Evolutionary conservation across 2,797 vertebrate species (phyloP).

Genomic region (Microcaecilia unicolor): DNA sequence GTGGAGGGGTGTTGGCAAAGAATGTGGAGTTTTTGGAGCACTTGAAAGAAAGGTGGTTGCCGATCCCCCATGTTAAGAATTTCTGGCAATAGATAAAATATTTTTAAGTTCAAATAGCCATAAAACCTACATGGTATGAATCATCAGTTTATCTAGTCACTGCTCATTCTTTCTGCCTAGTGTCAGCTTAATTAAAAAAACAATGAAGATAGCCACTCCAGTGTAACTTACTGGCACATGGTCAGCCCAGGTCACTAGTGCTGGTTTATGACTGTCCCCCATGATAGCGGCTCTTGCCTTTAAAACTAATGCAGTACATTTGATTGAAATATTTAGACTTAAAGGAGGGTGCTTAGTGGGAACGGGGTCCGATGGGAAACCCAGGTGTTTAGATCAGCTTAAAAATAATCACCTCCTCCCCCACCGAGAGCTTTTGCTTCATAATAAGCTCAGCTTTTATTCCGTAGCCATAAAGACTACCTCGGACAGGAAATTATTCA

Average conservation of each 20-base stretch:
- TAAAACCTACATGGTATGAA: too few species aligned
- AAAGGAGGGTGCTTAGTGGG: constrained; percentile 65
- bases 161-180: too few species aligned
- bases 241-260: constrained; percentile 41
- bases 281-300: constrained; percentile 34
- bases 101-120: too few species aligned
- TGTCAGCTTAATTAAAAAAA: constrained; percentile 5
- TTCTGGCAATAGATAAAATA: too few species aligned
- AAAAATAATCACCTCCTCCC: constrained; percentile 74
- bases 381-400: constrained; percentile 82
- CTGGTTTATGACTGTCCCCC: constrained; percentile 29
- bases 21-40: too few species aligned
- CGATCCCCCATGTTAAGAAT: too few species aligned
- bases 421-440: constrained; percentile 64
- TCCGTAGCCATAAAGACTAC: constrained; percentile 69
- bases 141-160: too few species aligned
- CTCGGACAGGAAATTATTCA: constrained; percentile 83
- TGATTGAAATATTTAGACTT: constrained; percentile 69
- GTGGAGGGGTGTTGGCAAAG: too few species aligned
- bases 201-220: not conserved
- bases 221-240: constrained; percentile 1
- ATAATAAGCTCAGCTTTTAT: constrained; percentile 69
- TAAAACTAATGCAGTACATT: constrained; percentile 48
- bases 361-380: constrained; percentile 63
- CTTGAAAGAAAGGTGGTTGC: too few species aligned